Base-by-base conservation (phyloP, 2,888 invertebrate genomes). In the Ormyrus nitidulus region DNA sequence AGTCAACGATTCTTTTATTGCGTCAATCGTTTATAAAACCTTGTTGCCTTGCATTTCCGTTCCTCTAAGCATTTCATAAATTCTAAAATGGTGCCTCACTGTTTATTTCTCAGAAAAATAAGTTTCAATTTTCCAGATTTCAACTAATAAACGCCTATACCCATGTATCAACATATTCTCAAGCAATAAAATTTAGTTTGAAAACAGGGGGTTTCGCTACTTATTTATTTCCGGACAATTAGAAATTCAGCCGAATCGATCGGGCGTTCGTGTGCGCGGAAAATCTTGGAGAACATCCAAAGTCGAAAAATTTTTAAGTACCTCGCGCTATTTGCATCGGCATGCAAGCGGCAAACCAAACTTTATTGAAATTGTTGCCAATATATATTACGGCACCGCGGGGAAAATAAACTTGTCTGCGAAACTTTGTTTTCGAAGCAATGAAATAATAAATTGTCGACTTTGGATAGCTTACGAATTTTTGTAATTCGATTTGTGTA, bases 141-240 rank as follows among this genome's bases (percentile, higher is more conserved):
- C 34, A 34, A 34, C 34, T 34, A 34, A 34, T 34, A 34, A 34
- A 34, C 1, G 34, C 34, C 34, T 34, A 13, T 13, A 0, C 13
- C 4, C 34, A 0, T 2, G 34, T 34, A 34, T 4, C 34, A 34
- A 19, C 19, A n/a, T 34, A 34, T 34, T 34, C 34, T 4, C 4
- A 9, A 61, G 49, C 61, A 49, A 7, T 51, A 44, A 5, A 19
- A 46, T 48, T 46, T 54, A 9, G n/a, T 34, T 10, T 13, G 46
- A n/a, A 19, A 13, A 44, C 4, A 10, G 44, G 53, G 56, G 49
- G 34, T 4, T 54, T 62, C 34, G 64, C 65, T 61, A 53, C 53
- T 68, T 64, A 73, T 73, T 79, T 68, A 68, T 79, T 79, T 79
- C 73, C 78, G 54, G 62, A 58, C 79, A 62, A 74, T 71, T 71